These are phyloP conservation scores for Ferrisia virgata DNA, from an alignment of 2,888 invertebrate genomes.

Conservation along the genomic window DNA sequence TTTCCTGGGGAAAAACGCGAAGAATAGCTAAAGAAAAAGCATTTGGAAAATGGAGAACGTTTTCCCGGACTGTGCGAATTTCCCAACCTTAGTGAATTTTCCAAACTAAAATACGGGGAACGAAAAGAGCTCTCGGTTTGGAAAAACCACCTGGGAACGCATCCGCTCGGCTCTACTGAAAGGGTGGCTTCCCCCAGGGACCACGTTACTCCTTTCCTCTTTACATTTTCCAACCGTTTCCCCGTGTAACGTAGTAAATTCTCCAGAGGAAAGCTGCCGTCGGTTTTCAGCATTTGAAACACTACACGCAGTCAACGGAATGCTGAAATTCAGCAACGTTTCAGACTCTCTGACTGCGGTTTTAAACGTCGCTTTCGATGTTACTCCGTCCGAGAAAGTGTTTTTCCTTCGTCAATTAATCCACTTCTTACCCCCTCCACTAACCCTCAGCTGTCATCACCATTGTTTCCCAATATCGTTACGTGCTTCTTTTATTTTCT, in stretches of 20 bases:
- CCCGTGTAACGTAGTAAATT: slow-evolving; percentile 28
- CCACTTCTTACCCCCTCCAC: neutral
- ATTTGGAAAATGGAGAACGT: slow-evolving; percentile 40
- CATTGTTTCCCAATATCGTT: slow-evolving; percentile 36
- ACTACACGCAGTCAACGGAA: slow-evolving; percentile 32
- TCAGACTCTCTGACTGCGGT: slow-evolving; percentile 41
- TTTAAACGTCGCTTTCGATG: slow-evolving; percentile 41
- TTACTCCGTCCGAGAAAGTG: slow-evolving; percentile 30
- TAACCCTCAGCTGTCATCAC: slow-evolving; percentile 25
- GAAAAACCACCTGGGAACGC: slow-evolving; percentile 38
- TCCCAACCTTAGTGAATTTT: slow-evolving; percentile 32
- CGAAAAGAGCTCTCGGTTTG: slow-evolving; percentile 35
- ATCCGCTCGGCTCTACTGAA: slow-evolving; percentile 37
- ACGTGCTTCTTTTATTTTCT: neutral
- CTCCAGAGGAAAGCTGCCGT: slow-evolving; percentile 35
- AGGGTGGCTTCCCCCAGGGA: slow-evolving; percentile 41
- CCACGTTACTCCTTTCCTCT: slow-evolving; percentile 30
- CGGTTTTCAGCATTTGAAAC: slow-evolving; percentile 36
- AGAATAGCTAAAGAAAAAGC: slow-evolving; percentile 31
- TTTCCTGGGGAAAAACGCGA: slow-evolving; percentile 16
- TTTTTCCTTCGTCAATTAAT: slow-evolving; percentile 34
- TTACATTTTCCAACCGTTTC: slow-evolving; percentile 35
- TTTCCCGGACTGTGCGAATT: slow-evolving; percentile 23
- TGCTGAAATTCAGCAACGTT: slow-evolving; percentile 41
- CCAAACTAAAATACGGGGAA: slow-evolving; percentile 40